phyloP scores from a whole-genome alignment of 2,888 invertebrate genomes.

The Agriopis marginaria region DNA sequence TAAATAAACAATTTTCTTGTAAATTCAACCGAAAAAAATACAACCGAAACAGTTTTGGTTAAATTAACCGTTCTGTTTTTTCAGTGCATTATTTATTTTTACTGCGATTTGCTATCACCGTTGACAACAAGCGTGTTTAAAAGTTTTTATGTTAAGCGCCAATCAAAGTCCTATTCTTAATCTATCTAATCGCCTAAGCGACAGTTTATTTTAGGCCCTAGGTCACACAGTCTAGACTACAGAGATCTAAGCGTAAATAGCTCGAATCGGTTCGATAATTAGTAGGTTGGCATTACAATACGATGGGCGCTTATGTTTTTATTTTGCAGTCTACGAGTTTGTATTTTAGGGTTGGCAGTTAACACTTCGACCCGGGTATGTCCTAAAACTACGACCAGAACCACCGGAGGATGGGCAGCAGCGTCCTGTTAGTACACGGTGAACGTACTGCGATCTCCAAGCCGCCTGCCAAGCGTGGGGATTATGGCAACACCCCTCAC shows the following conservation, averaged over 20 bases:
- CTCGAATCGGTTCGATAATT: conserved; percentile 25
- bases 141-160: neutral
- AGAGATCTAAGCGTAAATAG: conserved; percentile 20
- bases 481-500: too few relatives aligned
- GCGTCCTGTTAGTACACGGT: too few relatives aligned
- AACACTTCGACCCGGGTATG: neutral
- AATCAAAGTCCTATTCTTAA: neutral
- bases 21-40: too few relatives aligned
- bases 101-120: too few relatives aligned
- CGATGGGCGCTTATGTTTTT: conserved; percentile 22
- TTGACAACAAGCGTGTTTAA: neutral
- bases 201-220: conserved; percentile 13
- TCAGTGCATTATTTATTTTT: too few relatives aligned
- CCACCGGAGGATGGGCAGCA: too few relatives aligned
- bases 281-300: conserved; percentile 26
- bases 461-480: too few relatives aligned
- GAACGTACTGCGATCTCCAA: too few relatives aligned
- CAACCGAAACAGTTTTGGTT: too few relatives aligned
- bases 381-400: too few relatives aligned
- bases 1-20: too few relatives aligned
- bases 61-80: too few relatives aligned
- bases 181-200: neutral
- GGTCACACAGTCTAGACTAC: conserved; percentile 32
- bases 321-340: conserved; percentile 50
- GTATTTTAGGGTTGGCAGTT: conserved; percentile 53